Percentiles rank a stretch among this genome's conserved stretches.
Conservation (phyloP, 2,888 invertebrate genomes). For the Drosophila fungiperda region DNA sequence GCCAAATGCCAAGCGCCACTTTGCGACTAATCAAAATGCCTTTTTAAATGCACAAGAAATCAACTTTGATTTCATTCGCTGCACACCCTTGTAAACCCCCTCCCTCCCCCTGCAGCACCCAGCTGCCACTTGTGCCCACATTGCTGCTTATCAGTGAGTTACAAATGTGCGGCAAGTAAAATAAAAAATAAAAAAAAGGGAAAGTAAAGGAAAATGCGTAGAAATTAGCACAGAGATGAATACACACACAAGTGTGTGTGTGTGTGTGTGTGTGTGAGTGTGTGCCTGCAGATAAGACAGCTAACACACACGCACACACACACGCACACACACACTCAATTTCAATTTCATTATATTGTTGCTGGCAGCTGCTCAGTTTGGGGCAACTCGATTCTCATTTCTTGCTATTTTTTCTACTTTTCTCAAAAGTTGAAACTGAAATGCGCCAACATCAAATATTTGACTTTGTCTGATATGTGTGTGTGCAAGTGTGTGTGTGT, state of each 20-base stretch:
- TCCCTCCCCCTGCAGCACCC: neutral
- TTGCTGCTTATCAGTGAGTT: constrained; percentile 51
- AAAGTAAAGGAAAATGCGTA: constrained; percentile 65
- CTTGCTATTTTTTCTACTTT: constrained; percentile 12
- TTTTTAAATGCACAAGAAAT: constrained; percentile 76
- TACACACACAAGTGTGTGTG: constrained; percentile 63
- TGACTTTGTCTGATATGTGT: constrained; percentile 66
- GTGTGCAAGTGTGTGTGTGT: constrained; percentile 9
- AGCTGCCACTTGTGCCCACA: neutral
- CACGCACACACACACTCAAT: constrained; percentile 26
- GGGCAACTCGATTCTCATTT: constrained; percentile 37
- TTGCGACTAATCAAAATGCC: constrained; percentile 78
- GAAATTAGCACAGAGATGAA: constrained; percentile 79
- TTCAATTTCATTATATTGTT: constrained; percentile 79
- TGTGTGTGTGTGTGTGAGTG: constrained; percentile 17
- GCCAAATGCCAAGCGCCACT: constrained; percentile 62
- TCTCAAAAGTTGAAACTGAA: constrained; percentile 72
- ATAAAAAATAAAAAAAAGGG: constrained; percentile 1
- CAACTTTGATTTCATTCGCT: constrained; percentile 65
- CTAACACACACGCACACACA: constrained; percentile 26
- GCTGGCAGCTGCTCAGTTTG: constrained; percentile 41
- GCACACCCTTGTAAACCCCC: neutral
- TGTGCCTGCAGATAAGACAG: constrained; percentile 65
- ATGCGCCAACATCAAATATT: constrained; percentile 77
- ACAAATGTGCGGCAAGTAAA: constrained; percentile 58